Evolutionary conservation across 2,888 invertebrate species (phyloP).

Genomic region (Luffia ferchaultella): DNA sequence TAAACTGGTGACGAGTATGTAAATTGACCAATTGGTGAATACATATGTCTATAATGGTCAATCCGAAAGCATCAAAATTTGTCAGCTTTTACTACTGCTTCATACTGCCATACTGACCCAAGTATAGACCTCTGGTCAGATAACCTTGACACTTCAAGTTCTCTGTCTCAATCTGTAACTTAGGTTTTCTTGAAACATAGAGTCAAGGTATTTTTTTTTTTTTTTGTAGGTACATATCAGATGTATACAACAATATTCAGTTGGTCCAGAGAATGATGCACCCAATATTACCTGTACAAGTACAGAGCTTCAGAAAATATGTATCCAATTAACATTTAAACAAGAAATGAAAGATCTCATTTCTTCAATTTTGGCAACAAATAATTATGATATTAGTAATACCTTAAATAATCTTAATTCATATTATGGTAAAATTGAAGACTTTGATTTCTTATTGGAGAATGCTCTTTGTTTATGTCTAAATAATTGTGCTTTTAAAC

Average conservation of each 20-base stretch:
- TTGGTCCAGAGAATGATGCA: neutral
- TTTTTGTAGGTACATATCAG: slow-evolving; percentile 24
- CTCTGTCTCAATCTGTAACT: too few relatives aligned
- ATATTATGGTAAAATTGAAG: slow-evolving; percentile 39
- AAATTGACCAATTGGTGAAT: too few relatives aligned
- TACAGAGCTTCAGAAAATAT: slow-evolving; percentile 1
- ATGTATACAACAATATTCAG: slow-evolving; percentile 2
- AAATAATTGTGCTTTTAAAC: slow-evolving; percentile 33
- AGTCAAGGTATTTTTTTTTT: slow-evolving; percentile 1
- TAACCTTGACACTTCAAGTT: too few relatives aligned
- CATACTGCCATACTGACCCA: neutral
- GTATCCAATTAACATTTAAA: slow-evolving; percentile 28
- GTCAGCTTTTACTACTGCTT: neutral
- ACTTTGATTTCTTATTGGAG: slow-evolving; percentile 31
- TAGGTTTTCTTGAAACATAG: too few relatives aligned
- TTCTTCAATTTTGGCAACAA: slow-evolving; percentile 22
- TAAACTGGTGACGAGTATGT: too few relatives aligned
- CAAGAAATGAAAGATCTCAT: slow-evolving; percentile 25
- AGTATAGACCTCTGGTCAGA: too few relatives aligned
- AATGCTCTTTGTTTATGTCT: slow-evolving; percentile 32
- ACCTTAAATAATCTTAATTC: slow-evolving; percentile 22
- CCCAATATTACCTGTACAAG: neutral
- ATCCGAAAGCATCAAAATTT: neutral
- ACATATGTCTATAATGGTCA: neutral
- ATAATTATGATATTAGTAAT: neutral